Evolutionary conservation across 2,797 vertebrate species (phyloP).

Genomic region (Gymnoscopelus microlampas): DNA sequence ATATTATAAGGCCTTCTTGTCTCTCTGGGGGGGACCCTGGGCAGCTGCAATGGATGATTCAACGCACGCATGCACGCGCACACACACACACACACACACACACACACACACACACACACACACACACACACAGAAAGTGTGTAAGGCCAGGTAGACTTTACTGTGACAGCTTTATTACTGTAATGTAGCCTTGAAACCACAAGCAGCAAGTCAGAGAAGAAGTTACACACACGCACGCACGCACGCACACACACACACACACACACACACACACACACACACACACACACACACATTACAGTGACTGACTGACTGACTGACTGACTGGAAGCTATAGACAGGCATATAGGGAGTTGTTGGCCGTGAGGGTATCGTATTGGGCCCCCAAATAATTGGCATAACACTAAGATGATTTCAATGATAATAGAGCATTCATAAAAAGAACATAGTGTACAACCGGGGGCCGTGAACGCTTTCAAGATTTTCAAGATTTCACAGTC

Average conservation of each 20-base stretch:
- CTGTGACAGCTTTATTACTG: neutral
- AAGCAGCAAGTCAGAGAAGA: neutral
- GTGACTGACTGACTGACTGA: neutral
- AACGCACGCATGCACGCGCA: conserved; percentile 31
- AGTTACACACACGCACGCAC: too few species aligned
- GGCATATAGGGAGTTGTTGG: neutral
- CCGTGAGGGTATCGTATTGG: too few species aligned
- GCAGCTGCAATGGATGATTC: conserved; percentile 52
- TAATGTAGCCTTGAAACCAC: neutral
- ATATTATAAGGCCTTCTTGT: conserved; percentile 1
- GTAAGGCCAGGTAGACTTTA: neutral
- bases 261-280: too few species aligned
- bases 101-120: neutral
- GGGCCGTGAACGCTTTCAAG: too few species aligned
- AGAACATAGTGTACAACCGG: too few species aligned
- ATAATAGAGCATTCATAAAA: too few species aligned
- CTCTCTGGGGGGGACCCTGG: conserved; percentile 40
- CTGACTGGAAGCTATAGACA: conserved; percentile 1
- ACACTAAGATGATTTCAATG: too few species aligned
- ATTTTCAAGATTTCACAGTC: too few species aligned
- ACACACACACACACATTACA: too few species aligned
- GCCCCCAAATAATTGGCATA: too few species aligned
- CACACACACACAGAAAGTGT: too few species aligned
- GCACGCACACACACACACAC: too few species aligned
- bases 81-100: conserved; percentile 9